Base-by-base conservation (phyloP, 1,140 invertebrate genomes). In the Archegozetes longisetosus region DNA sequence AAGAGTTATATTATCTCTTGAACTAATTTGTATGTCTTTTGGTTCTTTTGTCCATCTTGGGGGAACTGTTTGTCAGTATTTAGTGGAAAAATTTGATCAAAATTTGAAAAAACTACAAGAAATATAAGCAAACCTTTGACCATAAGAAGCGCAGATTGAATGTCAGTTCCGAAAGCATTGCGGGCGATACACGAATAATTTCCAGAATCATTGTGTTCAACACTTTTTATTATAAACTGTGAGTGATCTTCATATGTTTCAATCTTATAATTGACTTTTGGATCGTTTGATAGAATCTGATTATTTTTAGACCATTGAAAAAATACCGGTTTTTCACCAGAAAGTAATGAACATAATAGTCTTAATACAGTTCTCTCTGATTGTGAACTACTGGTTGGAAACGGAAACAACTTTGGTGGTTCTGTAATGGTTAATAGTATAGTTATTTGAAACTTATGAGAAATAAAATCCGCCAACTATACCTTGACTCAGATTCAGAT, bases 31-130 rank as follows among this genome's bases (percentile, higher is more conserved):
- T 4, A 84, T 79, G 68, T 94, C 88, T 65, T 81, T 78, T 0
- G 90, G 90, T 69, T 93, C 88, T 63, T 87, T 76, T 2, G 87
- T 80, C 91, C 91, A 95, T 66, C 84, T 80, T 17, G 89, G 88
- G 6, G 89, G 88, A 52, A 93, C 88, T 91, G n/a, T n/a, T n/a
- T n/a, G n/a, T n/a, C n/a, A n/a, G n/a, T n/a, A n/a, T n/a, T n/a
- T n/a, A n/a, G n/a, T n/a, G n/a, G n/a, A n/a, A n/a, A n/a, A n/a
- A n/a, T n/a, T n/a, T n/a, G 32, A 17, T 9, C 17, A 17, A 40
- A 40, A 40, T 40, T 40, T 9, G 6, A 40, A 9, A 9, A 40
- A 9, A 40, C 32, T 40, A 9, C 6, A 40, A 40, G 6, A 40
- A 40, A 40, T 46, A 49, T 48, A 55, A 4, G 32, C 32, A 55